Percentiles rank a stretch among this genome's conserved stretches.
Conservation (phyloP, 2,888 invertebrate species). For the Drosophila mulleri region DNA sequence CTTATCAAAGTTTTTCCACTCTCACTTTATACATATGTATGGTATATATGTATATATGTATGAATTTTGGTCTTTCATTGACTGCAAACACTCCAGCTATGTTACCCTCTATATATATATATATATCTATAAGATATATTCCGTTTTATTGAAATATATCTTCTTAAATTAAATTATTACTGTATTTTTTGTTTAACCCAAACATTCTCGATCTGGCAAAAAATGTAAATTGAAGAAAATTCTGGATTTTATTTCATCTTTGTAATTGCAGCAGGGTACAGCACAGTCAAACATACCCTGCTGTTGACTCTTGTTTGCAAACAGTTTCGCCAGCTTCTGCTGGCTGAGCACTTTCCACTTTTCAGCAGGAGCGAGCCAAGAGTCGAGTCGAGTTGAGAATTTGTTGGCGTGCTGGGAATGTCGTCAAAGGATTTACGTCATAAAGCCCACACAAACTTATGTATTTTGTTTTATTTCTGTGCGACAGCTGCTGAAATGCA, state of each 20-base stretch:
- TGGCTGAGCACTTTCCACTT: slow-evolving; percentile 47
- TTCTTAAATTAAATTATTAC: too few species aligned
- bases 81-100: too few species aligned
- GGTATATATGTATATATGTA: background rate
- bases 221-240: background rate
- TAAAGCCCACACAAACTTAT: slow-evolving; percentile 14
- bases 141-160: too few species aligned
- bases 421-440: slow-evolving; percentile 62
- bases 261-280: background rate
- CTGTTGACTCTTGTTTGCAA: background rate
- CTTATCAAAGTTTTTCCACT: slow-evolving; percentile 36
- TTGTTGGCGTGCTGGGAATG: slow-evolving; percentile 38
- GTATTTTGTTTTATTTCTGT: slow-evolving; percentile 18
- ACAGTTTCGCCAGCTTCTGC: slow-evolving; percentile 12
- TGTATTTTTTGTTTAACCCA: too few species aligned
- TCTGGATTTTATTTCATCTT: background rate
- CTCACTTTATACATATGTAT: background rate
- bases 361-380: slow-evolving; percentile 13
- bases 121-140: too few species aligned
- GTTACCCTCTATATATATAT: too few species aligned
- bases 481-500: slow-evolving; percentile 46
- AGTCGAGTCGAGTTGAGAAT: slow-evolving; percentile 21
- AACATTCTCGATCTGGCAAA: background rate
- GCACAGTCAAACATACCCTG: background rate
- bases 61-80: too few species aligned